Evolutionary conservation across 2,797 vertebrate species (phyloP), one percentile per base, ranked within the genome.

Genomic region (Syndactyla subalaris): DNA sequence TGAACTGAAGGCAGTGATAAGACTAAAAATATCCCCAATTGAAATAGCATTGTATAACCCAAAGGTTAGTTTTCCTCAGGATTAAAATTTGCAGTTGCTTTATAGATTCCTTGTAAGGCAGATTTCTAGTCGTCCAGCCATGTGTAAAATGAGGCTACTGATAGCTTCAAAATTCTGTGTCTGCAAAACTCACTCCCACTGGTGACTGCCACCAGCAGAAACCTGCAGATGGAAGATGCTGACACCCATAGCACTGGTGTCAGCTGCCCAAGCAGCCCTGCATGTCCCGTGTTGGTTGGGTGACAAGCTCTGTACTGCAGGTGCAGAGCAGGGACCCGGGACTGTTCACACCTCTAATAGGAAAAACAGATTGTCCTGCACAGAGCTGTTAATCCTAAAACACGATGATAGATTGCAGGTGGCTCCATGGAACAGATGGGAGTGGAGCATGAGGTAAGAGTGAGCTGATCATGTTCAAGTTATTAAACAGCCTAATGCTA

Each of bases 11-110:
- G 70, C 68, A 85, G 51, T 11, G 88, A 94, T 92, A 88, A 93
- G 68, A 87, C 93, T 94, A 88, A 95, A 97, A 94, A 94, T 89
- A 97, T 85, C 62, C 51, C 70, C 80, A 58, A 48, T 45, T 93
- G 94, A 82, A 95, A 91, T 12, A 76, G 66, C 75, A 81, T 80
- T 92, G 89, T 91, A 11, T 81, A 89, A 94, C 88, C 87, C 89
- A 92, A 94, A 94, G 91, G 88, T 96, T 95, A 92, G 57, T 45
- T 70, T 89, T 95, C 81, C 78, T 91, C 14, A 6, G 95, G 92
- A 87, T 95, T 88, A 89, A 93, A 95, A 94, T 90, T 94, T 88
- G 74, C 74, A 36, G 65, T 92, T 2, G 10, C 78, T 93, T 84
- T 54, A 52, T 54, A 32, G 75, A 62, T 85, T 76, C 81, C 51